A percentile compares a stretch with the other conserved stretches of the same genome.
Conservation (phyloP, 2,888 invertebrate genomes). For the Phragmatobia fuliginosa region DNA sequence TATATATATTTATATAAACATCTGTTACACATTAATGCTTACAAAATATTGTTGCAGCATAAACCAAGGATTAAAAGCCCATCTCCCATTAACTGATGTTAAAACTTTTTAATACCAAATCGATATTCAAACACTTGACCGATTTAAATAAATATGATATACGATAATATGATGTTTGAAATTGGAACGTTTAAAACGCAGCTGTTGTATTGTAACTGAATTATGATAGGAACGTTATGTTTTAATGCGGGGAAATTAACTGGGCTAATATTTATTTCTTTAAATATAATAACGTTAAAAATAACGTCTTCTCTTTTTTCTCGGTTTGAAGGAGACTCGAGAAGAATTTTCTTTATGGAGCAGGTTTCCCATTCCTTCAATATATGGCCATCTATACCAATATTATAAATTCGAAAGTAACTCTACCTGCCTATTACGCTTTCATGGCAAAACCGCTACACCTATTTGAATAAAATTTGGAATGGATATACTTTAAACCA, state of each 20-base stretch:
- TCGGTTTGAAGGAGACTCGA: no score
- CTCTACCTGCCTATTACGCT: no score
- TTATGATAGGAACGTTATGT: conserved; percentile 11
- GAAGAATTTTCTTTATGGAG: no score
- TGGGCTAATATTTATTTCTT: conserved; percentile 23
- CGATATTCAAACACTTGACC: conserved; percentile 18
- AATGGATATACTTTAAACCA: no score
- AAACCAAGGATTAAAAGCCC: background rate
- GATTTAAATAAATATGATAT: conserved; percentile 20
- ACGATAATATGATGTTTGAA: conserved; percentile 21
- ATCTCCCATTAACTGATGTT: conserved; percentile 5
- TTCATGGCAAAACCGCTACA: no score
- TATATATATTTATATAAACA: background rate
- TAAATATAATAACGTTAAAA: conserved; percentile 10
- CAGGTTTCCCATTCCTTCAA: no score
- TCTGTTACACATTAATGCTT: background rate
- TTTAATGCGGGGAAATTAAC: conserved; percentile 7
- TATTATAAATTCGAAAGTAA: no score
- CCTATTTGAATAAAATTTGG: no score
- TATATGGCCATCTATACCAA: no score
- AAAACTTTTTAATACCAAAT: conserved; percentile 5
- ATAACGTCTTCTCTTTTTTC: background rate
- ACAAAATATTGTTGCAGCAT: background rate
- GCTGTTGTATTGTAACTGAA: conserved; percentile 15
- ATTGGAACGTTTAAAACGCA: conserved; percentile 17